Evolutionary conservation across 2,797 vertebrate species (phyloP).

Genomic region (Dermochelys coriacea): DNA sequence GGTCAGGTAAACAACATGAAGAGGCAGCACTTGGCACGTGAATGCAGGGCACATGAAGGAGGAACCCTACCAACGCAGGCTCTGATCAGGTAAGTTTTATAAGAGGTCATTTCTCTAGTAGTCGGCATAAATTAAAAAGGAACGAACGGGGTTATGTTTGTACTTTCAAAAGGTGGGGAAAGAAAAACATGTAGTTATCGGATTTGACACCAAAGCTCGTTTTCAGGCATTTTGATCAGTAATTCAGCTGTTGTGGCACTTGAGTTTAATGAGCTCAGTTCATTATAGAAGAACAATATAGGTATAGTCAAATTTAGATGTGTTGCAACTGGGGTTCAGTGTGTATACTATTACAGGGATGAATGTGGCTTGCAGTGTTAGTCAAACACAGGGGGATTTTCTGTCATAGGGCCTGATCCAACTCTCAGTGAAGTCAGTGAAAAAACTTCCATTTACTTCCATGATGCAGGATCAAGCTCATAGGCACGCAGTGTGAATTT

Average conservation of each 20-base stretch:
- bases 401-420: not conserved
- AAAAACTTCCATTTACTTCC: not conserved
- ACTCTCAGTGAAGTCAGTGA: not conserved
- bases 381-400: not conserved
- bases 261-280: not conserved
- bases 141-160: not conserved
- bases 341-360: not conserved
- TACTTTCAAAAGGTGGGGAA: not conserved
- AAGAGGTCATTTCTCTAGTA: not conserved
- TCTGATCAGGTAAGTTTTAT: rapidly evolving
- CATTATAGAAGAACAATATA: not conserved
- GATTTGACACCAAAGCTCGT: not conserved
- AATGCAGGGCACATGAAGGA: conserved; percentile 76
- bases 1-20: conserved; percentile 74
- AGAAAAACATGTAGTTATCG: not conserved
- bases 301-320: not conserved
- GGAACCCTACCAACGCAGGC: rapidly evolving
- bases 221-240: not conserved
- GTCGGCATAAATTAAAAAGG: not conserved
- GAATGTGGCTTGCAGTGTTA: not conserved
- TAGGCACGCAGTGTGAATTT: rapidly evolving
- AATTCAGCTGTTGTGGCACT: not conserved
- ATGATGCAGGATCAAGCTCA: not conserved
- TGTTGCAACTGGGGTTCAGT: not conserved
- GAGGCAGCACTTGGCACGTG: conserved; percentile 76